A percentile compares a stretch with the other conserved stretches of the same genome.
phyloP scores from a whole-genome alignment of 1,140 invertebrate genomes.

The Drosophila micromelanica region DNA sequence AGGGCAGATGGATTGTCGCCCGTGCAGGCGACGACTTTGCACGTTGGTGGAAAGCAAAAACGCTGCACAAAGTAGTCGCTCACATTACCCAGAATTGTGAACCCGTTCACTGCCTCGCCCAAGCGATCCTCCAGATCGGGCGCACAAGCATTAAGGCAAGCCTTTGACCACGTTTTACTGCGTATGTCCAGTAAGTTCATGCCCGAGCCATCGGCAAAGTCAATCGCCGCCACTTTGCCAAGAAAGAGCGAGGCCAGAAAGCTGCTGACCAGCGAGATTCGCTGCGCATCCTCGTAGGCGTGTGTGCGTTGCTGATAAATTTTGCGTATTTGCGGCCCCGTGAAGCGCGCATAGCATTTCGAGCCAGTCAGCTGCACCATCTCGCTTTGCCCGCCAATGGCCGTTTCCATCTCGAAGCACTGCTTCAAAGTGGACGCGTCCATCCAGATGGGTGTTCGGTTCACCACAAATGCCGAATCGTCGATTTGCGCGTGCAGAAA shows the following conservation, averaged over 20 bases:
- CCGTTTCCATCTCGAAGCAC: slow-evolving; percentile 91
- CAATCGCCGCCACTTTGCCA: slow-evolving; percentile 96
- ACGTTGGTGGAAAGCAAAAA: slow-evolving; percentile 92
- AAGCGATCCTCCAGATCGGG: slow-evolving; percentile 89
- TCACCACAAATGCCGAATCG: slow-evolving; percentile 90
- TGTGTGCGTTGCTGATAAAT: slow-evolving; percentile 90
- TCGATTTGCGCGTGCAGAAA: slow-evolving; percentile 93
- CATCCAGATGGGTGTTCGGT: slow-evolving; percentile 98
- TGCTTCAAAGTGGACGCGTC: slow-evolving; percentile 94
- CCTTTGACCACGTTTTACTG: slow-evolving; percentile 90
- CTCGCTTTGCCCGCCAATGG: slow-evolving; percentile 91
- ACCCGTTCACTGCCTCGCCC: slow-evolving; percentile 89
- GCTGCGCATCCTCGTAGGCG: slow-evolving; percentile 92
- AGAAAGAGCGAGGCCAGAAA: slow-evolving; percentile 95
- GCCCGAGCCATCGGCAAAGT: slow-evolving; percentile 96
- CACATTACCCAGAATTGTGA: slow-evolving; percentile 89
- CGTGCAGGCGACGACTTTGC: slow-evolving; percentile 94
- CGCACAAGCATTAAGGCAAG: slow-evolving; percentile 91
- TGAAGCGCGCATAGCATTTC: slow-evolving; percentile 96
- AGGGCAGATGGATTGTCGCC: slow-evolving; percentile 97
- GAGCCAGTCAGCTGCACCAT: slow-evolving; percentile 96
- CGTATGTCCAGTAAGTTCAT: slow-evolving; percentile 97
- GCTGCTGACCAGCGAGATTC: slow-evolving; percentile 96
- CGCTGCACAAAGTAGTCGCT: slow-evolving; percentile 92
- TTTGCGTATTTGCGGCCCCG: slow-evolving; percentile 96